These are phyloP conservation scores for Pteropus rufus DNA, from an alignment of 2,797 vertebrate species.

Conservation along the genomic window DNA sequence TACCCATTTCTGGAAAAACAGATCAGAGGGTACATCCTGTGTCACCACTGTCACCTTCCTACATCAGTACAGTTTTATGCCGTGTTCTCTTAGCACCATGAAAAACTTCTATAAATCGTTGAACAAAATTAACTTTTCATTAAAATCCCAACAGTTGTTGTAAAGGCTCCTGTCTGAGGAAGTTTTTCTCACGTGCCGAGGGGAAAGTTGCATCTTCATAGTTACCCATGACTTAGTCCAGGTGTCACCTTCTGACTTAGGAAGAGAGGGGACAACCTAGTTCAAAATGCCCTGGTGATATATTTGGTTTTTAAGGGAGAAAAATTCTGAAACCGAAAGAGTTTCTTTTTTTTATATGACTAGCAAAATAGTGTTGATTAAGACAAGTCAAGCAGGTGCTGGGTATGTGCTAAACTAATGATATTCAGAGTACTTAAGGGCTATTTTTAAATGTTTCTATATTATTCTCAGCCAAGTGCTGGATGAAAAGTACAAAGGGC, in stretches of 20 bases:
- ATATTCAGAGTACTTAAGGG: conserved; percentile 28
- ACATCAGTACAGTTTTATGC: background rate
- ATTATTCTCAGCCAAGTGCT: conserved; percentile 72
- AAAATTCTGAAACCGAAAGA: conserved; percentile 62
- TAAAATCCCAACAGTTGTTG: background rate
- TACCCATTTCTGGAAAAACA: background rate
- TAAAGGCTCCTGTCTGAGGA: background rate
- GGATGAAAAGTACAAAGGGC: conserved; percentile 67
- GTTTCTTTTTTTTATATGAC: conserved; percentile 69
- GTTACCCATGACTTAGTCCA: conserved; percentile 81
- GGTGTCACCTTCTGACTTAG: conserved; percentile 74
- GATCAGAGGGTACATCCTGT: background rate
- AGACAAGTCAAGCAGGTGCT: conserved; percentile 73
- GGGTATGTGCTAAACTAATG: conserved; percentile 65
- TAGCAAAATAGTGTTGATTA: conserved; percentile 73
- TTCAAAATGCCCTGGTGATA: conserved; percentile 57
- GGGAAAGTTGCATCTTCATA: conserved; percentile 74
- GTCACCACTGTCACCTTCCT: background rate
- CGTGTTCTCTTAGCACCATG: background rate
- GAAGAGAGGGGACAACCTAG: conserved; percentile 57
- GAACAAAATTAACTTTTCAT: background rate
- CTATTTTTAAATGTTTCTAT: conserved; percentile 67
- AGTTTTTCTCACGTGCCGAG: conserved; percentile 24
- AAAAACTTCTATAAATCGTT: background rate
- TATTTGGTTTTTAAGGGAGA: conserved; percentile 60